Base-by-base conservation (phyloP, 2,888 invertebrate species). In the Noctua comes region DNA sequence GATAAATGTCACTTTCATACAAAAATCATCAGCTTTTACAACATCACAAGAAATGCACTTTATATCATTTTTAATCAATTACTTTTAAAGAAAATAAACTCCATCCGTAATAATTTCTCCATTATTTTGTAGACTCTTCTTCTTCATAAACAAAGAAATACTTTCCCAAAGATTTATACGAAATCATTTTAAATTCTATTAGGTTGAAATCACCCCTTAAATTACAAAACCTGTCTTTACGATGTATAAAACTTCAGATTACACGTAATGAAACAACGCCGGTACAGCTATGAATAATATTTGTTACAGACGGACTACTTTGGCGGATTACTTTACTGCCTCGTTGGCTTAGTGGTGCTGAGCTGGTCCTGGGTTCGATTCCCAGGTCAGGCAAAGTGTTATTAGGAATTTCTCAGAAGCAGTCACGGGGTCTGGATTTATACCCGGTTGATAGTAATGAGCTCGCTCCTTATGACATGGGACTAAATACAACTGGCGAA, bases 111-210 rank as follows among this genome's bases (percentile, higher is more conserved):
- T 16, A 13, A 24, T 65, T 40, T n/a, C 13, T 1, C 16, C 16
- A 43, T 66, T 43, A n/a, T 27, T 66, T 66, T 3, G 8, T 18
- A 66, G 3, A 8, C 0, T n/a, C 16, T 43, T 10, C n/a, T 43
- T 40, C 48, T 68, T 62, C 18, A 66, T 40, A 54, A 75, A 76
- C 48, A 57, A 68, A 74, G 27, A 51, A 46, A 48, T 21, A 57
- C 18, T 40, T 40, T 18, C 31, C 7, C 4, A 27, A 70, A 48
- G 27, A 74, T 74, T 76, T 76, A 84, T 54, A 65, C 13, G 24
- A 65, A 71, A 73, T 83, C 64, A 86, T 86, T 86, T 71, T 73
- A 79, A 86, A 86, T 88, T 88, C 85, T 82, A 85, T 86, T 79
- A 86, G 51, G 79, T 77, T 80, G 40, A 70, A 79, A 80, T 75